Evolutionary conservation across 2,113 vertebrate genomes (phyloP).

Genomic region (Blennius ocellaris): DNA sequence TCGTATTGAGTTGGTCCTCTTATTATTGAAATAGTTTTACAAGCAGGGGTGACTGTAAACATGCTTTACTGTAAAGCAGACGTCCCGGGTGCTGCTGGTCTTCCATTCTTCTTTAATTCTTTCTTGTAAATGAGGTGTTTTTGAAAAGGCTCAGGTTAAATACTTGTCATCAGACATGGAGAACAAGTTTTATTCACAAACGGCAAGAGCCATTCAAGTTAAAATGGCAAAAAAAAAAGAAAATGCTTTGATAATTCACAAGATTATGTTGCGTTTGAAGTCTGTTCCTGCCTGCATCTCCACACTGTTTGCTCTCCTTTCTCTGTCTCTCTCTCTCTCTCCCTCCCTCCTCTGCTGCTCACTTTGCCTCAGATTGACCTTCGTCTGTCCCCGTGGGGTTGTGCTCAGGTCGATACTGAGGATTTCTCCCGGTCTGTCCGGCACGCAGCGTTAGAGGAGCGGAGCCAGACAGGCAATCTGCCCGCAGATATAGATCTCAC

Average conservation of each 20-base stretch:
- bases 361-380: slow-evolving; percentile 63
- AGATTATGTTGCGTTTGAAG: slow-evolving; percentile 22
- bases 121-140: neutral
- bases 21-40: slow-evolving; percentile 34
- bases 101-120: neutral
- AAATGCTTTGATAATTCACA: slow-evolving; percentile 16
- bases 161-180: too few relatives aligned
- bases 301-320: neutral
- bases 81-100: neutral
- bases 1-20: slow-evolving; percentile 10
- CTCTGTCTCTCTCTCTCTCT: neutral
- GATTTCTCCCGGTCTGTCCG: slow-evolving; percentile 53
- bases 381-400: slow-evolving; percentile 31
- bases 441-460: slow-evolving; percentile 50
- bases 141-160: neutral
- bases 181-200: slow-evolving; percentile 1
- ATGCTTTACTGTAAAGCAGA: slow-evolving; percentile 14
- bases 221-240: neutral
- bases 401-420: slow-evolving; percentile 64
- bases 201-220: neutral
- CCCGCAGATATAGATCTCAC: slow-evolving; percentile 70
- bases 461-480: slow-evolving; percentile 71
- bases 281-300: neutral
- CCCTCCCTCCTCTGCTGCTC: slow-evolving; percentile 15
- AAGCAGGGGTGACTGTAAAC: slow-evolving; percentile 39